phyloP scores from a whole-genome alignment of 2,888 invertebrate species.

The Microctonus hyperodae region DNA sequence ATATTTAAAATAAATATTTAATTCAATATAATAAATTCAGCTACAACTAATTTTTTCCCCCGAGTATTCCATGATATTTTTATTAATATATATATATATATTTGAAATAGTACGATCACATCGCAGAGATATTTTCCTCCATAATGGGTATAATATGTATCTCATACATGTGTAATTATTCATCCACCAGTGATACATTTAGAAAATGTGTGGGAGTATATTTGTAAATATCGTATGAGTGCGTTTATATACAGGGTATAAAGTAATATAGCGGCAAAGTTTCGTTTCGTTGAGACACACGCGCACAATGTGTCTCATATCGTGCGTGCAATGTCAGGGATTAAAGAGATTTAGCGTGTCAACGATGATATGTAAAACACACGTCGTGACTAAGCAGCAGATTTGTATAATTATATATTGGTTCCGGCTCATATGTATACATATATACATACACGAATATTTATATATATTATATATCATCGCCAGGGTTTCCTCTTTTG shows the following conservation, averaged over 20 bases:
- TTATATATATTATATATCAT: slow-evolving; percentile 5
- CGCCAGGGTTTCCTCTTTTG: neutral
- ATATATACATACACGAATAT: neutral
- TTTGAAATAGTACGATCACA: neutral
- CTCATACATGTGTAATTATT: slow-evolving; percentile 21
- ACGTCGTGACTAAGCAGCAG: slow-evolving; percentile 37
- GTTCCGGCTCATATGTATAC: slow-evolving; percentile 45
- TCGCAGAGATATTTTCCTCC: neutral
- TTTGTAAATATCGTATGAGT: slow-evolving; percentile 41
- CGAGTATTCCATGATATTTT: no score
- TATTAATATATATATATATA: no score
- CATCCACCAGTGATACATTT: slow-evolving; percentile 40
- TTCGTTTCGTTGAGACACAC: neutral
- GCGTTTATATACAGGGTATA: neutral
- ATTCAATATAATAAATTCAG: no score
- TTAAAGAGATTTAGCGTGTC: slow-evolving; percentile 49
- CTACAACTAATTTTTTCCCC: no score
- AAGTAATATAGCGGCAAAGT: neutral
- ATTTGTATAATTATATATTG: slow-evolving; percentile 48
- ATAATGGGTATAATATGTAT: neutral
- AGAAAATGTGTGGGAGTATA: slow-evolving; percentile 33
- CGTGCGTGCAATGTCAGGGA: slow-evolving; percentile 44
- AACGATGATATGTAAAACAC: slow-evolving; percentile 51
- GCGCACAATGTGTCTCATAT: slow-evolving; percentile 51
- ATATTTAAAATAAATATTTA: no score